Evolutionary conservation across 2,888 invertebrate genomes (phyloP), one percentile per base, ranked within the genome.

Genomic region (Neoascia interrupta): DNA sequence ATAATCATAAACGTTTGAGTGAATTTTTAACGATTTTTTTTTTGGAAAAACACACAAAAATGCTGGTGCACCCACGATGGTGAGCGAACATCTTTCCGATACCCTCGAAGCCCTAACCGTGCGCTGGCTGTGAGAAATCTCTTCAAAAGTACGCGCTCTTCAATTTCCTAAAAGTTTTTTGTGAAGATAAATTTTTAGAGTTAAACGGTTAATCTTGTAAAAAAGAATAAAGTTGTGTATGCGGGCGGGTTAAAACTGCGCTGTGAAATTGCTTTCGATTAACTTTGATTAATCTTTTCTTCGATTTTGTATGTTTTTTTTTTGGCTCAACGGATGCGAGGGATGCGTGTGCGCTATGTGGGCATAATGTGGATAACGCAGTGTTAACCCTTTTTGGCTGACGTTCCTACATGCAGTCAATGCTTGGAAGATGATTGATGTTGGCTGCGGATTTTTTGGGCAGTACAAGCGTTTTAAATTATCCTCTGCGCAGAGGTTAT

Each of bases 1-100:
- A 15, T 36, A 56, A 31, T 43, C 43, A 47, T 23, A 43, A 51
- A 19, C 51, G 41, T 63, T 75, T 75, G 41, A 53, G 45, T 45
- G 43, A 54, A 61, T 54, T 56, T 69, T 61, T 45, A 69, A 39
- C 31, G 53, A 60, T 58, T 72, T 54, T 34, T 34, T 16, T 28
- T 41, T 28, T 56, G 41, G n/a, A 15, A 37, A 54, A 18, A 51
- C 2, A 11, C 5, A 31, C 36, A 26, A 63, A 66, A 66, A 68
- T 74, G 74, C 74, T 74, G 74, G 74, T 68, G 68, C 68, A 75
- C 74, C 74, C 74, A 75, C 74, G 26, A 53, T 6, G 13, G 15
- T 5, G 13, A 73, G n/a, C 10, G 23, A 54, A n/a, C n/a, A 39
- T 63, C 41, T 39, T 45, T 37, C 11, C 45, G 53, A 63, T 51